phyloP scores from a whole-genome alignment of 2,797 vertebrate species.

The Mormyrops boulengeri region DNA sequence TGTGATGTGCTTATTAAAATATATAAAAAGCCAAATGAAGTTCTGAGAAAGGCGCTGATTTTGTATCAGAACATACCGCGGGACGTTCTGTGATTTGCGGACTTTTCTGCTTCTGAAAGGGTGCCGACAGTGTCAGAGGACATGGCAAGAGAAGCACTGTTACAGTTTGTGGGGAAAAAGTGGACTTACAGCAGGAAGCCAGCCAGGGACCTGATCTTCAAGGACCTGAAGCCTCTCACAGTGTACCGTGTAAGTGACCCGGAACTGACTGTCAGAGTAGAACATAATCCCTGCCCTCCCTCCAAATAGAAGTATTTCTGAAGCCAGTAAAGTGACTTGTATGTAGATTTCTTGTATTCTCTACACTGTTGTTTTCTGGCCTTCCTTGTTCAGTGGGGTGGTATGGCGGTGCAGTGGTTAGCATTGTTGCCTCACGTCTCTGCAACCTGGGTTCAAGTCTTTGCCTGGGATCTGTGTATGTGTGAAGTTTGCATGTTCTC shows the following conservation, averaged over 20 bases:
- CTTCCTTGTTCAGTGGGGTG: not conserved
- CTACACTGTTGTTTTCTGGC: not conserved
- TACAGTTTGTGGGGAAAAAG: constrained; percentile 67
- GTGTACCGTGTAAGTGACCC: constrained; percentile 61
- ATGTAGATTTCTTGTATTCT: not conserved
- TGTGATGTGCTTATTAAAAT: not conserved
- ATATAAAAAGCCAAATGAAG: not conserved
- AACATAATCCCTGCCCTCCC: not conserved
- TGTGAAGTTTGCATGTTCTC: not conserved
- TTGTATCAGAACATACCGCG: not conserved
- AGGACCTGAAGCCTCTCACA: constrained; percentile 55
- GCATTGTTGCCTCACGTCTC: not conserved
- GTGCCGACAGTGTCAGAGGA: constrained; percentile 67
- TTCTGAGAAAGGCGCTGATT: not conserved
- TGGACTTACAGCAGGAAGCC: constrained; percentile 69
- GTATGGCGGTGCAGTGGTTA: not conserved
- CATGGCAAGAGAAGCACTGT: constrained; percentile 64
- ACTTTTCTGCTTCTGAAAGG: constrained; percentile 36
- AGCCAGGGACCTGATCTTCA: constrained; percentile 64
- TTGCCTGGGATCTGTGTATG: not conserved
- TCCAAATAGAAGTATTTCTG: not conserved
- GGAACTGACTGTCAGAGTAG: not conserved
- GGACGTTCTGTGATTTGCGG: not conserved
- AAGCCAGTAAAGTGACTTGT: not conserved
- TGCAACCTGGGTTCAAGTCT: not conserved